Evolutionary conservation across 2,113 vertebrate genomes (phyloP), one percentile per base, ranked within the genome.

Genomic region (Merops nubicus): DNA sequence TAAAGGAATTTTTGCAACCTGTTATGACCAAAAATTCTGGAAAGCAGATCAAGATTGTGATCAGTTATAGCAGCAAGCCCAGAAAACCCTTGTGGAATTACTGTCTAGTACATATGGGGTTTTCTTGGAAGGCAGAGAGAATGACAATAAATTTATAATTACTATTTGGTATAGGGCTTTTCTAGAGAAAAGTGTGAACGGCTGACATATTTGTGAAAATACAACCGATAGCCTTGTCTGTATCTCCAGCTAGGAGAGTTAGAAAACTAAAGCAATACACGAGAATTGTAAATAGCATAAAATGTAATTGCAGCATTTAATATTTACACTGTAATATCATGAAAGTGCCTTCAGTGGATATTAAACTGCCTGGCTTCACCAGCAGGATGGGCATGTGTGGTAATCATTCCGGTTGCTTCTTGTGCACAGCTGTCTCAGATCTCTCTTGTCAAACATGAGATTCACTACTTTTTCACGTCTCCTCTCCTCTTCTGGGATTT

Each of bases 241-340:
- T 42, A 50, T 33, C 53, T 33, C 53, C 53, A 29, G 73, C n/a
- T 92, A 59, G 0, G 28, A 89, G 81, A 88, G 50, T 87, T 76
- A 76, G 54, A 73, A 53, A 69, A 69, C 38, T 59, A 77, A 91
- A 87, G 84, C 84, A 76, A 53, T 76, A 16, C 16, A 50, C 16
- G 63, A 40, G 67, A 65, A 65, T 65, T 89, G 76, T 25, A 88
- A 95, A 62, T 42, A 74, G 81, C 0, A 0, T 88, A 90, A 95
- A 95, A 96, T 60, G 64, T 93, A 94, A 97, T 96, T 93, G 91
- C 74, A 62, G 78, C 57, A 82, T 92, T 96, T 97, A 96, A 64
- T 78, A 59, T 90, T 97, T 90, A 60, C 47, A 40, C 59, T 63
- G 53, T 63, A 82, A 76, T 60, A 62, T 74, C 36, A 57, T 95